Evolutionary conservation across 1,140 invertebrate species (phyloP).

Genomic region (Bacillus rossius): DNA sequence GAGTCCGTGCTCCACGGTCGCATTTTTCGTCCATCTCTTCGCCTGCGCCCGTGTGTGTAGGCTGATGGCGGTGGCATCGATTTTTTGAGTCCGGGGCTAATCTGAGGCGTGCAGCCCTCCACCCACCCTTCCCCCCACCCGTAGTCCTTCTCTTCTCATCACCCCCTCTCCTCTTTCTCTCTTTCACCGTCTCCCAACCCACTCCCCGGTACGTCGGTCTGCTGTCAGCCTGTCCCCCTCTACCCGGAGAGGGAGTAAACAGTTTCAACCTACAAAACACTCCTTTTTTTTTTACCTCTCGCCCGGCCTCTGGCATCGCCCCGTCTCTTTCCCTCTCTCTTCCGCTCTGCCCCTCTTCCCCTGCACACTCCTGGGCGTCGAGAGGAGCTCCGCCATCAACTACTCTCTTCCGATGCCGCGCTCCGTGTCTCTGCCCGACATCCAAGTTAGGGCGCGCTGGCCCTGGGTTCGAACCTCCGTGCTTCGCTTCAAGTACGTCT

Average conservation of each 20-base stretch:
- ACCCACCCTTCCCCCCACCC: background rate
- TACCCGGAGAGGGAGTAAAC: background rate
- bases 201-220: background rate
- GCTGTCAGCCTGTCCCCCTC: background rate
- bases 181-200: background rate
- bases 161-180: background rate
- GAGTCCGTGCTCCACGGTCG: too few species aligned
- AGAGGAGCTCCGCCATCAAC: too few species aligned
- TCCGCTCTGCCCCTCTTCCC: too few species aligned
- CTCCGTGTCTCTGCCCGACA: too few species aligned
- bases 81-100: constrained; percentile 16
- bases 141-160: background rate
- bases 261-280: constrained; percentile 11
- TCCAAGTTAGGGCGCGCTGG: too few species aligned
- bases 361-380: too few species aligned
- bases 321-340: too few species aligned
- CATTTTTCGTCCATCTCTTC: too few species aligned
- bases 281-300: constrained; percentile 1
- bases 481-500: too few species aligned
- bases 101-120: background rate
- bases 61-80: constrained; percentile 8
- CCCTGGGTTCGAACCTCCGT: too few species aligned
- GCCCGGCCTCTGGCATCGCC: background rate
- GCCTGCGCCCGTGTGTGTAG: too few species aligned
- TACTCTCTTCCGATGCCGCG: too few species aligned